A percentile compares a stretch with the other conserved stretches of the same genome.
Conservation (phyloP, 2,113 vertebrate species). For the Polyodon spathula region DNA sequence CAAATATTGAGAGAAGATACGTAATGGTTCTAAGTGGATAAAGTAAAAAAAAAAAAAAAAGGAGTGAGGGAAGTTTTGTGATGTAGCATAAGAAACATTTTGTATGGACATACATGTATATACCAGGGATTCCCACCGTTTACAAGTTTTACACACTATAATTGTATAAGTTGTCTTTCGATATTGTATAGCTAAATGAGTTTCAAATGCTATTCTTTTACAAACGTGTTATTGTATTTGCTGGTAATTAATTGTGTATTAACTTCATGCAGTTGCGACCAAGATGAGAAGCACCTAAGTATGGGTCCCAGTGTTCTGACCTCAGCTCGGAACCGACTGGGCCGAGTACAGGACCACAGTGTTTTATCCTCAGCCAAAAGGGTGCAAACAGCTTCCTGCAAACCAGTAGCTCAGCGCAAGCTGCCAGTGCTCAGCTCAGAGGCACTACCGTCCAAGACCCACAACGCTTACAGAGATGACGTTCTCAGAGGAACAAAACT, state of each 20-base stretch:
- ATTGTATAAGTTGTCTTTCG: too few species aligned
- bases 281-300: slow-evolving; percentile 40
- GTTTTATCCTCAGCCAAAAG: slow-evolving; percentile 34
- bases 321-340: slow-evolving; percentile 24
- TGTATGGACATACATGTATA: too few species aligned
- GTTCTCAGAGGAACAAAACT: slow-evolving; percentile 56
- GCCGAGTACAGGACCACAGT: slow-evolving; percentile 28
- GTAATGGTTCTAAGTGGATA: not conserved
- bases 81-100: too few species aligned
- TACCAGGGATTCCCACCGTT: too few species aligned
- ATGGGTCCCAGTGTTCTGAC: slow-evolving; percentile 18
- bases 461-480: slow-evolving; percentile 43
- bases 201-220: not conserved
- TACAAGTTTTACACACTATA: too few species aligned
- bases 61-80: too few species aligned
- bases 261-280: slow-evolving; percentile 44
- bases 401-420: slow-evolving; percentile 35
- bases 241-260: not conserved
- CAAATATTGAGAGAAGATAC: not conserved
- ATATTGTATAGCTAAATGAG: not conserved
- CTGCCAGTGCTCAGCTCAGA: slow-evolving; percentile 54
- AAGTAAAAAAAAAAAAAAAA: too few species aligned
- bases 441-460: slow-evolving; percentile 39
- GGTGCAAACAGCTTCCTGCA: slow-evolving; percentile 37
- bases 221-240: not conserved